phyloP scores from a whole-genome alignment of 2,797 vertebrate species.

The Enteromius unitaeniatus region DNA sequence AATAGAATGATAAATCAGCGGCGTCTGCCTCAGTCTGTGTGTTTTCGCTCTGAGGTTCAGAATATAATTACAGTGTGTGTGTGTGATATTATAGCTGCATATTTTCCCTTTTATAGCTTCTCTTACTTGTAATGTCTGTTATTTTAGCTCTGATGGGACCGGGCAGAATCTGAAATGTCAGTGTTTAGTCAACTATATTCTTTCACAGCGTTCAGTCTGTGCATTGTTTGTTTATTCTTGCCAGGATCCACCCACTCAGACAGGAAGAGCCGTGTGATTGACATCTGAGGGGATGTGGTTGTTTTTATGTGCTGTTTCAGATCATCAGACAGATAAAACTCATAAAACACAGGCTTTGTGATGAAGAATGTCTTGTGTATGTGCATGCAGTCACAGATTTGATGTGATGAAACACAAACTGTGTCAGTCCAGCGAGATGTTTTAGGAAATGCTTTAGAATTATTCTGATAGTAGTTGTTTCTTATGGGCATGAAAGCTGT shows the following conservation, averaged over 20 bases:
- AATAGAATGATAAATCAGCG: conserved; percentile 7
- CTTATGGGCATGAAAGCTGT: not conserved
- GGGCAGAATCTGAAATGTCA: not conserved
- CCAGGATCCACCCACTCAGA: not conserved
- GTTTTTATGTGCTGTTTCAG: not conserved
- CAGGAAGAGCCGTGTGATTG: not conserved
- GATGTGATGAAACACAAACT: not conserved
- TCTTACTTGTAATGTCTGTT: not conserved
- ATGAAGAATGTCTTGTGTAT: not conserved
- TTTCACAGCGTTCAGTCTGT: not conserved
- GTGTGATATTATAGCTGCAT: not conserved
- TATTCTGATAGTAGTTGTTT: not conserved
- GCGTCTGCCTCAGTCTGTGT: not conserved
- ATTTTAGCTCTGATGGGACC: not conserved
- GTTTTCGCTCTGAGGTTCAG: not conserved
- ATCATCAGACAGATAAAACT: not conserved
- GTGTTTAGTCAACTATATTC: not conserved
- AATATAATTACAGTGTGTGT: not conserved
- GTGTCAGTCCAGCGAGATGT: not conserved
- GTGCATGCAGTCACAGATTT: not conserved
- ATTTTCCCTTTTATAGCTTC: not conserved
- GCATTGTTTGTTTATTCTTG: not conserved
- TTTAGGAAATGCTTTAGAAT: not conserved
- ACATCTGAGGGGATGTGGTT: not conserved
- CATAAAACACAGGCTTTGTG: not conserved